A percentile compares a stretch with the other conserved stretches of the same genome.
These are phyloP conservation scores for Romanogobio albipinnatus DNA, from an alignment of 2,113 vertebrate species.

Conservation along the genomic window DNA sequence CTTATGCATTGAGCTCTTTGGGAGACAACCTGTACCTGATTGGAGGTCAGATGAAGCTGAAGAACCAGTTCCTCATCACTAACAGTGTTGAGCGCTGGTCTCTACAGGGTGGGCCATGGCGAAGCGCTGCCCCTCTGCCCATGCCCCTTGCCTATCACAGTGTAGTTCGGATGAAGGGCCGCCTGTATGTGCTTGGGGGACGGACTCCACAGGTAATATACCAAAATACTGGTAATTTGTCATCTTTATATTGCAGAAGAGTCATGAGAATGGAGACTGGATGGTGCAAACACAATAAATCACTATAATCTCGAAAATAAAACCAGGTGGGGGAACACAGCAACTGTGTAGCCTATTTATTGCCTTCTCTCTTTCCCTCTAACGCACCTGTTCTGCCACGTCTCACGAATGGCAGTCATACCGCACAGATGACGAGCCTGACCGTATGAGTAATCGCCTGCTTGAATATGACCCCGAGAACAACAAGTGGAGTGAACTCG, in stretches of 20 bases:
- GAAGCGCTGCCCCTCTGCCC: slow-evolving; percentile 84
- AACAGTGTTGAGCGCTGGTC: slow-evolving; percentile 91
- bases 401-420: slow-evolving; percentile 79
- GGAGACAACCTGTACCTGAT: slow-evolving; percentile 85
- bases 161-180: slow-evolving; percentile 80
- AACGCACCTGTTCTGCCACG: slow-evolving; percentile 61
- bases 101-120: slow-evolving; percentile 85
- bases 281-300: not conserved
- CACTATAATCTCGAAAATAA: not conserved
- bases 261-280: not conserved
- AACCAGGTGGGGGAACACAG: not conserved
- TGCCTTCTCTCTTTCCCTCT: slow-evolving; percentile 31
- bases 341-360: slow-evolving; percentile 29
- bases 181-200: slow-evolving; percentile 91
- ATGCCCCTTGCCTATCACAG: slow-evolving; percentile 86
- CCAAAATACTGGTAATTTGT: not conserved
- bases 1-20: slow-evolving; percentile 84
- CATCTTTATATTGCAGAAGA: slow-evolving; percentile 8
- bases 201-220: slow-evolving; percentile 92
- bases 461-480: slow-evolving; percentile 86
- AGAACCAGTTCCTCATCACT: slow-evolving; percentile 89
- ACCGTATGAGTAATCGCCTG: slow-evolving; percentile 90
- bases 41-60: slow-evolving; percentile 94
- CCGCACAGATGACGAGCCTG: slow-evolving; percentile 91
- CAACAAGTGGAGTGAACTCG: slow-evolving; percentile 86